Evolutionary conservation across 2,888 invertebrate species (phyloP), one percentile per base, ranked within the genome.

Genomic region (Eremobia ochroleuca): DNA sequence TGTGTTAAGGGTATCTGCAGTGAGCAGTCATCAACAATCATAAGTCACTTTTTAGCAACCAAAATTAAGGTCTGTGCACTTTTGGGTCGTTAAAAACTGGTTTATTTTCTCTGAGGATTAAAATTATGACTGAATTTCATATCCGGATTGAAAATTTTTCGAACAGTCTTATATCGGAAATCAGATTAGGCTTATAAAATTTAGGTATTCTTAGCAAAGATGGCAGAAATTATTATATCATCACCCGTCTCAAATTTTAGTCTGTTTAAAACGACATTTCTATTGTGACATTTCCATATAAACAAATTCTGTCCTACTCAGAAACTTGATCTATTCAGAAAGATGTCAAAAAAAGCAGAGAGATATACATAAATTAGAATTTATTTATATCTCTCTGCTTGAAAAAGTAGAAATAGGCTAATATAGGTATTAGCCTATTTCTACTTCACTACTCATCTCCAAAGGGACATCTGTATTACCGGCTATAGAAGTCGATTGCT

Each of bases 381-480:
- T n/a, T n/a, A n/a, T n/a, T n/a, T n/a, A n/a, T n/a, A n/a, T n/a
- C n/a, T n/a, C n/a, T n/a, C n/a, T n/a, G n/a, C n/a, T n/a, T n/a
- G n/a, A n/a, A n/a, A n/a, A n/a, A n/a, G n/a, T n/a, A n/a, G n/a
- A n/a, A n/a, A n/a, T n/a, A n/a, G n/a, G n/a, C n/a, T n/a, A n/a
- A n/a, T n/a, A n/a, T n/a, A n/a, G n/a, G n/a, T n/a, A n/a, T n/a
- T n/a, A n/a, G n/a, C n/a, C n/a, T n/a, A n/a, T n/a, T n/a, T n/a
- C n/a, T 25, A n/a, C 31, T 62, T 15, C 46, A 67, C 15, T 82
- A 0, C 18, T 15, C 18, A n/a, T 62, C 52, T 59, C n/a, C 28
- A 82, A 80, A 83, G n/a, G 79, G 28, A 64, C 58, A 68, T 68
- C 77, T 52, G 76, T 0, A 83, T 78, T 70, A 81, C 25, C 25